Evolutionary conservation across 1,140 invertebrate genomes (phyloP).

Genomic region (Lepidostoma basale): DNA sequence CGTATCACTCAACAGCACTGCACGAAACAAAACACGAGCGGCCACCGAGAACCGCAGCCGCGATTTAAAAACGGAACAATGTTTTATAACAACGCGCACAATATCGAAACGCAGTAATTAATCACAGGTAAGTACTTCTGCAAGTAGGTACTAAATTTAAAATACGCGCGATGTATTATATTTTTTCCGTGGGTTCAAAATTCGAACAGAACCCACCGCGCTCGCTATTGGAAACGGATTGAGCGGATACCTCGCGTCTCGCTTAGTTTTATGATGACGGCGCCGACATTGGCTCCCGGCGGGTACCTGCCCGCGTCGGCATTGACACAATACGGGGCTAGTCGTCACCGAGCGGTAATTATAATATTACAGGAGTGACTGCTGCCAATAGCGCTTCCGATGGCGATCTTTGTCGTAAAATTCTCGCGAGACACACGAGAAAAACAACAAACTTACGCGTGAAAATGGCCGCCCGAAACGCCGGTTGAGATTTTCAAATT

Average conservation of each 20-base stretch:
- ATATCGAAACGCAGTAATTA: no score
- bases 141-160: no score
- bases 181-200: neutral
- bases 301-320: no score
- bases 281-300: neutral
- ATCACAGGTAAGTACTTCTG: no score
- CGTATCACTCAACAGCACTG: neutral
- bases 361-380: neutral
- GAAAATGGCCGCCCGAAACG: no score
- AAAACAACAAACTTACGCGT: no score
- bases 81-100: no score
- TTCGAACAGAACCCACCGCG: conserved; percentile 6
- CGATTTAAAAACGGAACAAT: neutral
- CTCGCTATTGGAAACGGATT: neutral
- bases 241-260: neutral
- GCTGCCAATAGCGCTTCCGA: neutral
- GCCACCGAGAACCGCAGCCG: neutral
- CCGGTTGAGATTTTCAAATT: no score
- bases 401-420: no score
- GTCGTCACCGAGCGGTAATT: neutral
- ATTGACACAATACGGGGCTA: neutral
- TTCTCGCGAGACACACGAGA: no score
- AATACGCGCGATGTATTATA: neutral
- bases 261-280: neutral
- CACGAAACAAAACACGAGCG: neutral